These are phyloP conservation scores for Edolisoma coerulescens DNA, from an alignment of 2,113 vertebrate species.

Conservation along the genomic window DNA sequence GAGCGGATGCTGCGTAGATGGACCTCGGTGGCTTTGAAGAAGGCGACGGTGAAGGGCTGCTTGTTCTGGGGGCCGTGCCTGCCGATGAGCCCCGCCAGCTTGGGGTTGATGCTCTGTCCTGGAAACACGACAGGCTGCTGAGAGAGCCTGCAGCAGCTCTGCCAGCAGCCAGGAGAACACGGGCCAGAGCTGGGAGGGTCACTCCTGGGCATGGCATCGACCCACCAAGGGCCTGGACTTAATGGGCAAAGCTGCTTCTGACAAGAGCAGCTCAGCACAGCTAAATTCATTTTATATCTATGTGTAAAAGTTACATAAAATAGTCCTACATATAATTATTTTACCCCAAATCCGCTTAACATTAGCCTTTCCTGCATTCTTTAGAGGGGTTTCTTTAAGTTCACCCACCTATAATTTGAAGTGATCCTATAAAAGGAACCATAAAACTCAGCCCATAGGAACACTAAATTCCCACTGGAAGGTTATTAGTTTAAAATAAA, in stretches of 20 bases:
- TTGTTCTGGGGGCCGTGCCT: conserved; percentile 93
- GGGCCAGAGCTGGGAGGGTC: not conserved
- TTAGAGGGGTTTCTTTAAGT: conserved; percentile 71
- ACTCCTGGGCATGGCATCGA: rapidly evolving
- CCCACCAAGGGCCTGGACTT: not conserved
- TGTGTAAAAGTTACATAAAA: not conserved
- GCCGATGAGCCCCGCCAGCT: conserved; percentile 87
- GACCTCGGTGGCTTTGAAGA: conserved; percentile 97
- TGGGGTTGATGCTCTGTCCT: conserved; percentile 94
- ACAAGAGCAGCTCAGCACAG: not conserved
- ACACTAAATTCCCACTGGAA: conserved; percentile 66
- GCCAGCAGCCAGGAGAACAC: not conserved
- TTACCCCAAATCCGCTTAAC: conserved; percentile 20
- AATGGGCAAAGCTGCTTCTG: not conserved
- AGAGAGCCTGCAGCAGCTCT: not conserved
- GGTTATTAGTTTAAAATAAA: conserved; percentile 74
- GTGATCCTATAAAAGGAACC: conserved; percentile 67
- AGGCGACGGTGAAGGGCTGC: conserved; percentile 97
- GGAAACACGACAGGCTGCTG: not conserved
- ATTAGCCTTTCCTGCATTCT: conserved; percentile 65
- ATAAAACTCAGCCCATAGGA: conserved; percentile 70
- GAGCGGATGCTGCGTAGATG: conserved; percentile 93
- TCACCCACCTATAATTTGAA: conserved; percentile 74
- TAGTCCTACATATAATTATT: not conserved
- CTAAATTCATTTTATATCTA: conserved; percentile 3